A percentile compares a stretch with the other conserved stretches of the same genome.
phyloP scores from a whole-genome alignment of 2,888 invertebrate genomes.

The Drosophila merina region DNA sequence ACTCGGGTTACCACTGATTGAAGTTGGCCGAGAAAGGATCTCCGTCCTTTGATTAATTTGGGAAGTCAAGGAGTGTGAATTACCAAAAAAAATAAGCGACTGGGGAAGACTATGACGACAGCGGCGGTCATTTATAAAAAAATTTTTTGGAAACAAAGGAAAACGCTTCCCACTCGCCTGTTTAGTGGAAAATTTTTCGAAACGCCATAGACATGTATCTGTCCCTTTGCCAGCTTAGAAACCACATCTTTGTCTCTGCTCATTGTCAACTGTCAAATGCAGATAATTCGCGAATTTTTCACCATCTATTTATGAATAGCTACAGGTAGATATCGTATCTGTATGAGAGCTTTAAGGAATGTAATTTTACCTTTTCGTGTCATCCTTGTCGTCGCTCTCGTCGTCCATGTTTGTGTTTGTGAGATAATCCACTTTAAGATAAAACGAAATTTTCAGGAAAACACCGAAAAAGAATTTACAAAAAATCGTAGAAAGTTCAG shows the following conservation, averaged over 20 bases:
- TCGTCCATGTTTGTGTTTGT: conserved; percentile 87
- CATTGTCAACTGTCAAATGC: conserved; percentile 65
- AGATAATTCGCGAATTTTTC: conserved; percentile 35
- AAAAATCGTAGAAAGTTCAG: conserved; percentile 5
- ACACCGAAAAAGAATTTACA: neutral
- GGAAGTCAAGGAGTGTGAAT: conserved; percentile 19
- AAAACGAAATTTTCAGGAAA: conserved; percentile 16
- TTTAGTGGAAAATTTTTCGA: conserved; percentile 37
- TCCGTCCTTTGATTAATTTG: conserved; percentile 9
- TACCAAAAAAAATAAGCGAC: neutral
- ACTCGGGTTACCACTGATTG: conserved; percentile 41
- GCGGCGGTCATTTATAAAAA: conserved; percentile 26
- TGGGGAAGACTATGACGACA: conserved; percentile 28
- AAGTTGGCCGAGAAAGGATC: conserved; percentile 16
- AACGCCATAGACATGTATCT: conserved; percentile 19
- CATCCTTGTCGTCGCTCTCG: conserved; percentile 93
- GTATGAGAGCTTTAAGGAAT: conserved; percentile 23
- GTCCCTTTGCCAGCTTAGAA: neutral
- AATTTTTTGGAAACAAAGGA: conserved; percentile 23
- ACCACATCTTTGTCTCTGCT: conserved; percentile 6
- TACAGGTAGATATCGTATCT: neutral
- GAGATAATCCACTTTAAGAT: conserved; percentile 63
- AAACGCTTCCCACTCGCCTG: conserved; percentile 26
- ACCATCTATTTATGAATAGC: conserved; percentile 44
- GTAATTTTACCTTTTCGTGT: conserved; percentile 89